These are phyloP conservation scores for Pandemis heparana DNA, from an alignment of 2,888 invertebrate genomes.

Conservation along the genomic window DNA sequence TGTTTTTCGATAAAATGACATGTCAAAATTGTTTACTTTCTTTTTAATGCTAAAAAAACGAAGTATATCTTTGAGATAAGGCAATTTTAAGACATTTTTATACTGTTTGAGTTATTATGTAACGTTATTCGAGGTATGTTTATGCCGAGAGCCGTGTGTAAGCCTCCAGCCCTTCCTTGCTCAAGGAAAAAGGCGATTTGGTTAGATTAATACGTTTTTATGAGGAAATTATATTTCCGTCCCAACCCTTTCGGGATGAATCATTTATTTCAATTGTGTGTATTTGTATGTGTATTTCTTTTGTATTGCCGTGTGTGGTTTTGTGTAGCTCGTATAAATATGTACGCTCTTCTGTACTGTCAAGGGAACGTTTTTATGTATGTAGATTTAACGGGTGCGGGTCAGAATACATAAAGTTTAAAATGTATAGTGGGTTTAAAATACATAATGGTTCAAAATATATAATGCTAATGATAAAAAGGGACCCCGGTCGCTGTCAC, in stretches of 20 bases:
- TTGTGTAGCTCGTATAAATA: not conserved
- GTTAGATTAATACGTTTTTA: conserved; percentile 36
- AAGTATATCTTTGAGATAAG: too few species aligned
- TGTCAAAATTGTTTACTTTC: too few species aligned
- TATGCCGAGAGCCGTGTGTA: conserved; percentile 10
- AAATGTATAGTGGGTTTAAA: too few species aligned
- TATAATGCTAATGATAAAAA: too few species aligned
- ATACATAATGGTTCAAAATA: too few species aligned
- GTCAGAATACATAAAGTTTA: too few species aligned
- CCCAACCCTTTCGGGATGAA: conserved; percentile 20
- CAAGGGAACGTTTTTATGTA: not conserved
- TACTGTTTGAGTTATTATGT: too few species aligned
- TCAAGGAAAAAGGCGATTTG: conserved; percentile 22
- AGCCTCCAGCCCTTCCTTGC: conserved; percentile 7
- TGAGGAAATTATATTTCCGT: conserved; percentile 39
- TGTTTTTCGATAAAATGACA: too few species aligned
- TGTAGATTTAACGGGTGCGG: not conserved
- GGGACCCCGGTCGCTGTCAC: too few species aligned
- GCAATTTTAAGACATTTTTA: too few species aligned
- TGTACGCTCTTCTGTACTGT: not conserved
- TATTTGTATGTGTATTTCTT: conserved; percentile 30
- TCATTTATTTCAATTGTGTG: conserved; percentile 36
- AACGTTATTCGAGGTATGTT: not conserved
- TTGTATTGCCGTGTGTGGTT: conserved; percentile 3
- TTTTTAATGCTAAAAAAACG: too few species aligned